These are phyloP conservation scores for Zaprionus lineosus DNA, from an alignment of 2,888 invertebrate species.

Conservation along the genomic window DNA sequence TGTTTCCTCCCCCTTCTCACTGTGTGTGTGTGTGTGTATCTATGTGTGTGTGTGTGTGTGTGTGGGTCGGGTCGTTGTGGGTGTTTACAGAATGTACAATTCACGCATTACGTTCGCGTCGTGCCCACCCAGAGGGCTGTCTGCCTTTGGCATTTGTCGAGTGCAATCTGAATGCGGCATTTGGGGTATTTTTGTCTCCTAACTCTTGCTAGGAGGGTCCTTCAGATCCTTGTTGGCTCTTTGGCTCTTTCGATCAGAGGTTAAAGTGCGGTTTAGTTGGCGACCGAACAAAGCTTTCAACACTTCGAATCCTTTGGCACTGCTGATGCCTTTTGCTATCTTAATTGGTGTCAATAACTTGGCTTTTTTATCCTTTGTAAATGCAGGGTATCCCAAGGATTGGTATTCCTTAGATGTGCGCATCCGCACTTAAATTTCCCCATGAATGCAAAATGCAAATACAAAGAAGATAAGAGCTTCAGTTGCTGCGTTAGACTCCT, in stretches of 20 bases:
- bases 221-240: too few relatives aligned
- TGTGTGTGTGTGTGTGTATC: neutral
- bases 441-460: constrained; percentile 27
- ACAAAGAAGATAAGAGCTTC: constrained; percentile 30
- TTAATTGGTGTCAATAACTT: too few relatives aligned
- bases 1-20: neutral
- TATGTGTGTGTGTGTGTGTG: neutral
- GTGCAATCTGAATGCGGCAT: constrained; percentile 18
- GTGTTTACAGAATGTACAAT: constrained; percentile 34
- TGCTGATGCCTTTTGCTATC: too few relatives aligned
- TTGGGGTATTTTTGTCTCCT: constrained; percentile 4
- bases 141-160: neutral
- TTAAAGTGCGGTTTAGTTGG: too few relatives aligned
- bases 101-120: constrained; percentile 33
- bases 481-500: constrained; percentile 34
- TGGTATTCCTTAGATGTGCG: accelerated
- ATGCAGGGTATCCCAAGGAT: constrained; percentile 22
- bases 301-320: too few relatives aligned
- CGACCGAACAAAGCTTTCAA: too few relatives aligned
- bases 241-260: too few relatives aligned
- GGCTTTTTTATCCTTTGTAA: too few relatives aligned
- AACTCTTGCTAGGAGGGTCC: too few relatives aligned
- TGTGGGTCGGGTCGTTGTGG: neutral
- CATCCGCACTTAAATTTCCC: neutral
- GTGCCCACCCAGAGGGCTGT: neutral